Evolutionary conservation across 92 coral and sea anemone genomes (phyloP).

Genomic region (Montipora capitata): DNA sequence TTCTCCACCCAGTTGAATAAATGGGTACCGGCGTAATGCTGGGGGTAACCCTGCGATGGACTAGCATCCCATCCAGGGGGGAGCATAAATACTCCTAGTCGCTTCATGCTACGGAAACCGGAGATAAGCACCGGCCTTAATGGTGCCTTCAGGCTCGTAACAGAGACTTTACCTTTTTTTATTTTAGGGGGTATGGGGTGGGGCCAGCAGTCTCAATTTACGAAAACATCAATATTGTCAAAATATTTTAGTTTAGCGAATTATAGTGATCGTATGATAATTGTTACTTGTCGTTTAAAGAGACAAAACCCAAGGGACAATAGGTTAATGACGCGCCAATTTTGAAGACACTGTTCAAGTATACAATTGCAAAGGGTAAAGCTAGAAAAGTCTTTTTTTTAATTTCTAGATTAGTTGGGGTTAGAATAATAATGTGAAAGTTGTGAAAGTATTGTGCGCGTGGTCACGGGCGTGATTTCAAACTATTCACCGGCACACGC

Average conservation of each 20-base stretch:
- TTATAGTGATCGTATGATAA: neutral
- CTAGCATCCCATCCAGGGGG: too few species aligned
- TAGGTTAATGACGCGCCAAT: conserved; percentile 5
- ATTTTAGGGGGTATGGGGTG: neutral
- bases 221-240: neutral
- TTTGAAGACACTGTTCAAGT: neutral
- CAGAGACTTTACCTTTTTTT: too few species aligned
- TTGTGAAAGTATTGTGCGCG: neutral
- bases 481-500: conserved; percentile 13
- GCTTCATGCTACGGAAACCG: too few species aligned
- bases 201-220: neutral
- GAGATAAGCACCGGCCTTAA: too few species aligned
- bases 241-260: too few species aligned
- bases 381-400: neutral
- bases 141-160: too few species aligned
- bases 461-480: neutral
- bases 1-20: too few species aligned
- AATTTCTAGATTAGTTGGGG: conserved; percentile 18
- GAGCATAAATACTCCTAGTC: too few species aligned
- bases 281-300: neutral
- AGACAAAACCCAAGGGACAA: conserved; percentile 13
- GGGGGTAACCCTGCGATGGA: too few species aligned
- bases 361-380: conserved; percentile 5
- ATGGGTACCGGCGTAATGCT: too few species aligned
- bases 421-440: conserved; percentile 1